Evolutionary conservation across 2,888 invertebrate species (phyloP).

Genomic region (Hydroisotoma schaefferi): DNA sequence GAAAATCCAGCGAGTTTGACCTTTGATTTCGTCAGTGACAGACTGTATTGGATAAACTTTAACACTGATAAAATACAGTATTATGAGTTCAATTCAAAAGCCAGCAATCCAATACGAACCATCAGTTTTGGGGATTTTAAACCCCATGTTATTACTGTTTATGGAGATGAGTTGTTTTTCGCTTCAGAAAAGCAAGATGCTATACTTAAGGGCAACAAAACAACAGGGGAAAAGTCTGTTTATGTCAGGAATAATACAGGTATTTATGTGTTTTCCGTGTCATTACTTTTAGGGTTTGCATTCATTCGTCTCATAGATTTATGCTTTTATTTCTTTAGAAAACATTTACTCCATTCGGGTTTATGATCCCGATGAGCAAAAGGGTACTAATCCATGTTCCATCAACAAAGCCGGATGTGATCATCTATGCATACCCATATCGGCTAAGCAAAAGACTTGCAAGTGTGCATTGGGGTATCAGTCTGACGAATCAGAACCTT

Average conservation of each 20-base stretch:
- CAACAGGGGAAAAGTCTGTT: constrained; percentile 55
- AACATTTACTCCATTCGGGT: constrained; percentile 52
- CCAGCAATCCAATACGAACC: constrained; percentile 50
- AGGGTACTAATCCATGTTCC: constrained; percentile 60
- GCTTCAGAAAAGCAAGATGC: constrained; percentile 61
- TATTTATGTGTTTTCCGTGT: no score
- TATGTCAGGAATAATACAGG: constrained; percentile 61
- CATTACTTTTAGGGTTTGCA: no score
- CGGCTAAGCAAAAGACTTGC: constrained; percentile 60
- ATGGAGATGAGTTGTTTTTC: constrained; percentile 63
- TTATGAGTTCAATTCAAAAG: constrained; percentile 56
- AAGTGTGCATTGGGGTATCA: constrained; percentile 72
- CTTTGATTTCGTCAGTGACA: constrained; percentile 51
- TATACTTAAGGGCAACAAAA: constrained; percentile 63
- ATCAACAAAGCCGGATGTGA: constrained; percentile 61
- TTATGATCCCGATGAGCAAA: constrained; percentile 66
- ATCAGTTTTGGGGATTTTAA: constrained; percentile 51
- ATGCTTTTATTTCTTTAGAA: no score
- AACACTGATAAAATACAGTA: constrained; percentile 61
- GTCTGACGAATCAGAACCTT: constrained; percentile 57
- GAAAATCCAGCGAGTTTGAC: constrained; percentile 50
- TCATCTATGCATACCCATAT: constrained; percentile 70
- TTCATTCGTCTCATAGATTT: no score
- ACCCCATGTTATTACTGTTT: constrained; percentile 66
- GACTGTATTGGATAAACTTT: constrained; percentile 65